Conservation (phyloP, 2,113 vertebrate genomes). For the Leucopsar rothschildi region DNA sequence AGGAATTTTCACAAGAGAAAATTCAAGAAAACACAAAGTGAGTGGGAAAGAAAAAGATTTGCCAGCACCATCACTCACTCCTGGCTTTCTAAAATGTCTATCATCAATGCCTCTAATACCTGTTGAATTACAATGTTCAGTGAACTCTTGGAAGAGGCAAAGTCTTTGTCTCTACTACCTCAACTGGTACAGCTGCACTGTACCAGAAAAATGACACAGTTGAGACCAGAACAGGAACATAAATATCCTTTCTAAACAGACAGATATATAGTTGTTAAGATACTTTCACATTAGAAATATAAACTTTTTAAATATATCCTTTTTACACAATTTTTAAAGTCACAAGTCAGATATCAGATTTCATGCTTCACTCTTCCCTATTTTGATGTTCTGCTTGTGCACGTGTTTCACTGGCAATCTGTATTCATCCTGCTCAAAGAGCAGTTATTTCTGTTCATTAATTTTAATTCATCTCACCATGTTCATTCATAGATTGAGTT, state of each 20-base stretch:
- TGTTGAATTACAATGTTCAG: background rate
- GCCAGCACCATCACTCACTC: background rate
- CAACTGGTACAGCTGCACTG: background rate
- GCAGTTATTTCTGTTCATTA: background rate
- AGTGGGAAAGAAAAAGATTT: background rate
- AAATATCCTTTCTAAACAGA: background rate
- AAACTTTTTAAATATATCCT: background rate
- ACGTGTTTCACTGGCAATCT: background rate
- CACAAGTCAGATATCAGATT: background rate
- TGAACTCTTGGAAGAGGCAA: background rate
- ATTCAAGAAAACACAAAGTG: background rate
- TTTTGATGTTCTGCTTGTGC: background rate
- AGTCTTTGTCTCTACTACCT: background rate
- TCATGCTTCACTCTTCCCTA: background rate
- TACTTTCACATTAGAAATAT: background rate
- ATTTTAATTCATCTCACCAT: background rate
- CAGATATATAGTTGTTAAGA: background rate
- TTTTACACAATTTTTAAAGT: background rate
- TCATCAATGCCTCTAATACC: background rate
- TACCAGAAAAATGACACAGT: background rate
- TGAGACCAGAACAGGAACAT: background rate
- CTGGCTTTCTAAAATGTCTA: background rate
- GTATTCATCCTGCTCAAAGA: background rate
- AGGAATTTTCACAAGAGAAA: background rate
- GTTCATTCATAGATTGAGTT: constrained; percentile 1